A percentile compares a stretch with the other conserved stretches of the same genome.
Conservation (phyloP, 1,140 invertebrate species). For the Delia radicum region DNA sequence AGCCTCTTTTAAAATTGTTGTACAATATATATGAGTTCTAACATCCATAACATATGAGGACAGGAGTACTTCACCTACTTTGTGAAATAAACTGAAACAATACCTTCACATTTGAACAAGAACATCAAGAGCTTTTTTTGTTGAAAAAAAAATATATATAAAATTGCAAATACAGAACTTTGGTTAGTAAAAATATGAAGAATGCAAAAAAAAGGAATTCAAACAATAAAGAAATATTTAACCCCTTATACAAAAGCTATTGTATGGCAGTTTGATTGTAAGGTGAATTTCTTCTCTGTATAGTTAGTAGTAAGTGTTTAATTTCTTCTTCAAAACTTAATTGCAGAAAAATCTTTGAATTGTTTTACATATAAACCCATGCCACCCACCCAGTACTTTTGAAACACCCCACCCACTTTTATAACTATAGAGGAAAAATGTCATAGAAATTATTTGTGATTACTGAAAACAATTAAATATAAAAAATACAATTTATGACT, state of each 20-base stretch:
- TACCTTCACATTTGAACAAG: not conserved
- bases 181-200: no score
- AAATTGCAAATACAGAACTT: no score
- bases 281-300: not conserved
- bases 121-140: not conserved
- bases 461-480: not conserved
- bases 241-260: not conserved
- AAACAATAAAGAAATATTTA: not conserved
- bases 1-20: not conserved
- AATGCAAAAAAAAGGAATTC: not conserved
- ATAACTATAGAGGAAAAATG: not conserved
- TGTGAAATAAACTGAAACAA: constrained; percentile 5
- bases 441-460: constrained; percentile 22
- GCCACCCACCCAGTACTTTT: not conserved
- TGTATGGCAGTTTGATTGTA: constrained; percentile 7
- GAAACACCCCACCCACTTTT: not conserved
- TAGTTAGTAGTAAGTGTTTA: constrained; percentile 14
- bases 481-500: not conserved
- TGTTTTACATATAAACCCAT: not conserved
- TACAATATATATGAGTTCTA: not conserved
- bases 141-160: no score
- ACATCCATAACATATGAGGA: not conserved
- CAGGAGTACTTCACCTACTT: constrained; percentile 12
- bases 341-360: constrained; percentile 5
- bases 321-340: constrained; percentile 17